These are phyloP conservation scores for Cataglyphis hispanica DNA, from an alignment of 1,140 invertebrate genomes.

Conservation along the genomic window DNA sequence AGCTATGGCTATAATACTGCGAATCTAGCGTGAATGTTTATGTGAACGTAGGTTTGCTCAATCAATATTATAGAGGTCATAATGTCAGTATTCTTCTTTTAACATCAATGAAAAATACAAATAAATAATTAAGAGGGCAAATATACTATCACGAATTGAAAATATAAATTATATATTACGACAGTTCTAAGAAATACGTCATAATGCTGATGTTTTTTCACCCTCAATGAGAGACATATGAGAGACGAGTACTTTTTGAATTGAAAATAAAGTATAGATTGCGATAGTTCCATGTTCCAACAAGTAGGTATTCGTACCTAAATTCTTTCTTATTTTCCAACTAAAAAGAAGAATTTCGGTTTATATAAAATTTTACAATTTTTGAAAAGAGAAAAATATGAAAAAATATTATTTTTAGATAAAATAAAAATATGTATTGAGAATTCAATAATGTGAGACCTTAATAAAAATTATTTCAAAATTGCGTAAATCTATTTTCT, in stretches of 20 bases:
- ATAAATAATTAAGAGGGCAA: not conserved
- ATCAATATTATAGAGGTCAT: not conserved
- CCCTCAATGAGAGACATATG: not conserved
- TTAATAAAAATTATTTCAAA: too few relatives aligned
- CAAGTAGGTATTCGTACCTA: not conserved
- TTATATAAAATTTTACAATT: not conserved
- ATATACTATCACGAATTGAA: not conserved
- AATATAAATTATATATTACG: conserved; percentile 15
- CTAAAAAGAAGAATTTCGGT: not conserved
- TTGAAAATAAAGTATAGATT: not conserved
- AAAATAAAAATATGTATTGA: too few relatives aligned
- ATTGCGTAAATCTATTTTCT: too few relatives aligned
- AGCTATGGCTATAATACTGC: conserved; percentile 4
- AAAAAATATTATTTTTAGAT: not conserved
- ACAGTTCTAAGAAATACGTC: not conserved
- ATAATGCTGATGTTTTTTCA: conserved; percentile 14
- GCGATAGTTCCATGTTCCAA: too few relatives aligned
- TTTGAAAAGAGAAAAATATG: not conserved
- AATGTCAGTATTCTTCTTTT: not conserved
- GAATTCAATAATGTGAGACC: too few relatives aligned
- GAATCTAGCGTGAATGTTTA: not conserved
- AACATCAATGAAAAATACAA: not conserved
- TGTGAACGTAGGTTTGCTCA: not conserved
- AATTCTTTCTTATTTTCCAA: not conserved
- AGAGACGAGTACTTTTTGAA: not conserved